Conservation (phyloP, 2,797 vertebrate species). For the Hemibagrus guttatus region DNA sequence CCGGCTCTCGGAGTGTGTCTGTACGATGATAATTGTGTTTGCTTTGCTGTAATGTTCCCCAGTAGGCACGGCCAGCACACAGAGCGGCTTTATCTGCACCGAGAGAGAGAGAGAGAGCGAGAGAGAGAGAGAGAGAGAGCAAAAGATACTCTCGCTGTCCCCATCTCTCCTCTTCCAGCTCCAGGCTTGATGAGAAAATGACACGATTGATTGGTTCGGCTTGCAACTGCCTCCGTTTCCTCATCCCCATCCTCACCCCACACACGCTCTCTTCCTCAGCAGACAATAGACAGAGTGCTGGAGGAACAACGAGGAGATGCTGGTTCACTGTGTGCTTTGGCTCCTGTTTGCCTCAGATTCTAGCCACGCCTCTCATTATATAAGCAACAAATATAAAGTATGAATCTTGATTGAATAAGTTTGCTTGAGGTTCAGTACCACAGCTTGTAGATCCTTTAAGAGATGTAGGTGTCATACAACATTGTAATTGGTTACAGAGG, state of each 20-base stretch:
- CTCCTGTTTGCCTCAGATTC: not conserved
- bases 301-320: not conserved
- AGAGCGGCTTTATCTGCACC: conserved; percentile 19
- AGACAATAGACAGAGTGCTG: not conserved
- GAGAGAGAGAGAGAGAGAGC: not conserved
- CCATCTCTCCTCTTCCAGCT: not conserved
- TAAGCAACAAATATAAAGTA: not conserved
- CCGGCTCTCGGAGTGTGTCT: not conserved
- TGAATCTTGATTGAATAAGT: not conserved
- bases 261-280: not conserved
- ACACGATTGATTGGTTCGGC: conserved; percentile 18
- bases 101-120: not conserved
- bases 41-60: conserved; percentile 37
- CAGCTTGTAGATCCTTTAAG: not conserved
- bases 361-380: not conserved
- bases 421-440: not conserved
- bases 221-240: not conserved
- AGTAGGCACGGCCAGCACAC: conserved; percentile 20
- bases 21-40: conserved; percentile 40
- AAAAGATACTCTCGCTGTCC: not conserved
- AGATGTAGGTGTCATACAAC: not conserved
- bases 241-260: not conserved
- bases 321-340: not conserved
- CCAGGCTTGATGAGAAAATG: conserved; percentile 21
- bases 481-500: not conserved